Conservation (phyloP, 2,113 vertebrate species). For the Alligator mississippiensis region DNA sequence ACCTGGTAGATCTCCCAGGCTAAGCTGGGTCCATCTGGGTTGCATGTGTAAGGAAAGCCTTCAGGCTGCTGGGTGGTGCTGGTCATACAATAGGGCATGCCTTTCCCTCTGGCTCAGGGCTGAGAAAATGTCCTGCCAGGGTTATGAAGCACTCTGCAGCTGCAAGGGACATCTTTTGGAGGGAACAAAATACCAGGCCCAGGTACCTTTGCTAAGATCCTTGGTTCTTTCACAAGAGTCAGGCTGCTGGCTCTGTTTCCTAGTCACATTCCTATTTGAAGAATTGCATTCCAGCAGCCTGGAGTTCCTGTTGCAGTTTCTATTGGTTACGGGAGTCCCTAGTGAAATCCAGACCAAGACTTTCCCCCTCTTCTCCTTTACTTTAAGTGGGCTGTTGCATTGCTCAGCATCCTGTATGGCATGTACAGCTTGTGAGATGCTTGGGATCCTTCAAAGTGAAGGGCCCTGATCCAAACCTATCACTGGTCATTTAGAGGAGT, state of each 20-base stretch:
- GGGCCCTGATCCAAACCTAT: neutral
- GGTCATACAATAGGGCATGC: accelerated
- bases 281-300: neutral
- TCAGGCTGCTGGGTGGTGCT: neutral
- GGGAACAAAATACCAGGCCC: neutral
- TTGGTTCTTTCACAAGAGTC: neutral
- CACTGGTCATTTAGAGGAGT: neutral
- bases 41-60: neutral
- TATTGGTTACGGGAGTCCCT: neutral
- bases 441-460: neutral
- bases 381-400: neutral
- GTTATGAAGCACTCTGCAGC: neutral
- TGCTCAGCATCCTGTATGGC: neutral
- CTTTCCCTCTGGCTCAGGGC: neutral
- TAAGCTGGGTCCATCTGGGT: neutral
- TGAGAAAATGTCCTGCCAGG: neutral
- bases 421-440: neutral
- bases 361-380: accelerated
- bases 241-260: neutral
- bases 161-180: neutral
- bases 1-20: neutral
- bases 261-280: neutral
- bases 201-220: neutral
- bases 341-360: neutral
- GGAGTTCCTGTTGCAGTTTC: neutral